Conservation (phyloP, 2,888 invertebrate genomes). For the Drosophila cyrtoloma region DNA sequence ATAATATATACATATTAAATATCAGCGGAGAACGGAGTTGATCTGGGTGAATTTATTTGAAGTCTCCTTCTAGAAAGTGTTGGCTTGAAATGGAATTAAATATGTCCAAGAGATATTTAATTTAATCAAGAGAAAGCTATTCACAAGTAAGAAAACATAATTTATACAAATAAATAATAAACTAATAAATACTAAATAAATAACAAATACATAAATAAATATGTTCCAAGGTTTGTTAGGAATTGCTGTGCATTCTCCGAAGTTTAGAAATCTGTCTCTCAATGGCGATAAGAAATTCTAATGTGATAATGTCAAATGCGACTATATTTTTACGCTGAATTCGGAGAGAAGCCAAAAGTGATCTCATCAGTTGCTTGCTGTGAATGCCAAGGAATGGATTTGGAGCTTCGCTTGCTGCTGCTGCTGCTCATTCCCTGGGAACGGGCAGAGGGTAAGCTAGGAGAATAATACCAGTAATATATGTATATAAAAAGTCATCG, state of each 20-base stretch:
- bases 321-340: not conserved
- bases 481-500: not conserved
- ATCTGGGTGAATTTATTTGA: not conserved
- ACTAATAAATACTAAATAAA: not conserved
- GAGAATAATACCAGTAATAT: not conserved
- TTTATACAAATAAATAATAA: too few relatives aligned
- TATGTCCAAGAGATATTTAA: not conserved
- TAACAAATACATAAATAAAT: not conserved
- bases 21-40: too few relatives aligned
- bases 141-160: too few relatives aligned
- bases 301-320: not conserved
- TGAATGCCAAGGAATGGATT: slow-evolving; percentile 9
- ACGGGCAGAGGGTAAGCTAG: slow-evolving; percentile 7
- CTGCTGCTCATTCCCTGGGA: slow-evolving; percentile 5
- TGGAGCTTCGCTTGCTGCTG: too few relatives aligned
- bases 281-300: not conserved
- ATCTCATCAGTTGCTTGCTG: slow-evolving; percentile 28
- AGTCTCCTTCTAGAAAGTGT: not conserved
- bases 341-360: not conserved
- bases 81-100: not conserved
- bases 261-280: not conserved
- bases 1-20: too few relatives aligned
- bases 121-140: not conserved
- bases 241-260: not conserved
- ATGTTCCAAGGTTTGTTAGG: fast-evolving